Evolutionary conservation across 2,113 vertebrate species (phyloP).

Genomic region (Pelusios castaneus): DNA sequence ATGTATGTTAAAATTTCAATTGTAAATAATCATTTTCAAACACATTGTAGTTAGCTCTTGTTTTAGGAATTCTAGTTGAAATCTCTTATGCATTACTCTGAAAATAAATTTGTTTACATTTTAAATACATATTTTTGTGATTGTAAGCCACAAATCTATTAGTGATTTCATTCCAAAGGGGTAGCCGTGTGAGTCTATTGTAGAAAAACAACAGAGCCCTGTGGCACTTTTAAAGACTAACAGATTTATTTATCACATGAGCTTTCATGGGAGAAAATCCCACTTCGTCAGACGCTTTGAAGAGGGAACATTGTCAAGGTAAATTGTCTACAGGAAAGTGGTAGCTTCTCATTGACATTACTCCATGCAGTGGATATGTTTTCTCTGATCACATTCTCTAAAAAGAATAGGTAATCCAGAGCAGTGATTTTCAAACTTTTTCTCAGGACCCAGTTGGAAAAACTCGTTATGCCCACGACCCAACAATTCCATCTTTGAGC

Average conservation of each 20-base stretch:
- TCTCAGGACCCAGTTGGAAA: too few relatives aligned
- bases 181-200: too few relatives aligned
- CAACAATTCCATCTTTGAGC: too few relatives aligned
- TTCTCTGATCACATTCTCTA: background rate
- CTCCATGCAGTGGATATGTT: background rate
- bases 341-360: background rate
- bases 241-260: too few relatives aligned
- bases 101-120: background rate
- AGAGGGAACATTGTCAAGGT: background rate
- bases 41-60: background rate
- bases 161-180: too few relatives aligned
- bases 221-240: too few relatives aligned
- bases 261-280: too few relatives aligned
- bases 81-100: background rate
- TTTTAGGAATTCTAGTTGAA: background rate
- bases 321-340: background rate
- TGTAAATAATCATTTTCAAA: background rate
- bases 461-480: too few relatives aligned
- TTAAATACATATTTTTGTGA: background rate
- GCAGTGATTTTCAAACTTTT: too few relatives aligned
- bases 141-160: background rate
- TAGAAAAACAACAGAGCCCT: too few relatives aligned
- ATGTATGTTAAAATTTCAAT: background rate
- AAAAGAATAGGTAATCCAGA: too few relatives aligned
- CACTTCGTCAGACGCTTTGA: too few relatives aligned